Percentiles rank a stretch among this genome's conserved stretches.
phyloP scores from a whole-genome alignment of 2,888 invertebrate species.

The Xestia rhomboidea region DNA sequence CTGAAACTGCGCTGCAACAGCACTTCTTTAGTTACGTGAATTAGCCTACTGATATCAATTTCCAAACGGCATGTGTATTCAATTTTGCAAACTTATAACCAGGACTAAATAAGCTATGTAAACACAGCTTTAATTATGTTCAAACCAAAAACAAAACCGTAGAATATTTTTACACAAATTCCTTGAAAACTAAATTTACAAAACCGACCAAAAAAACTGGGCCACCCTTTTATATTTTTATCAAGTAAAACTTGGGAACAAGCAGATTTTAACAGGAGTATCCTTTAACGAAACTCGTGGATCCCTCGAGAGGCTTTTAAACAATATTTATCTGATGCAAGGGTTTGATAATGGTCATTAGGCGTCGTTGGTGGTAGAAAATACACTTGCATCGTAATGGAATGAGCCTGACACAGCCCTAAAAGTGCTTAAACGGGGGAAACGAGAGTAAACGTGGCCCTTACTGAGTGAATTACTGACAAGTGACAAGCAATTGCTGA shows the following conservation, averaged over 20 bases:
- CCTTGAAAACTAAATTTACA: conserved; percentile 16
- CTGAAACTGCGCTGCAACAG: no score
- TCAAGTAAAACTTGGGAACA: conserved; percentile 43
- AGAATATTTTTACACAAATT: not conserved
- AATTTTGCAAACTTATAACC: not conserved
- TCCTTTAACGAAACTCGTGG: conserved; percentile 40
- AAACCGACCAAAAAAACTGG: conserved; percentile 11
- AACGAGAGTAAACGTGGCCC: conserved; percentile 45
- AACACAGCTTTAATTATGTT: not conserved
- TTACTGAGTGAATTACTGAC: conserved; percentile 49
- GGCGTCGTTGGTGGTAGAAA: conserved; percentile 52
- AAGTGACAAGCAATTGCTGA: conserved; percentile 51
- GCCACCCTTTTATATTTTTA: conserved; percentile 17
- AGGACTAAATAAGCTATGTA: not conserved
- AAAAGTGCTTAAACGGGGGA: conserved; percentile 50
- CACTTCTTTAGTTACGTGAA: no score
- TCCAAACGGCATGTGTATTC: not conserved
- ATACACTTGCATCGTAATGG: conserved; percentile 63
- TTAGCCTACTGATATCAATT: no score
- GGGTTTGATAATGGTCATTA: conserved; percentile 66
- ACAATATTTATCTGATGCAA: conserved; percentile 68
- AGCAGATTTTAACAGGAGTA: conserved; percentile 44
- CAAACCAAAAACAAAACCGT: conserved; percentile 1
- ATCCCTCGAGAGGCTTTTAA: conserved; percentile 55
- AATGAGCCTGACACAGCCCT: conserved; percentile 54